Evolutionary conservation across 2,113 vertebrate species (phyloP), one percentile per base, ranked within the genome.

Genomic region (Oreochromis aureus): DNA sequence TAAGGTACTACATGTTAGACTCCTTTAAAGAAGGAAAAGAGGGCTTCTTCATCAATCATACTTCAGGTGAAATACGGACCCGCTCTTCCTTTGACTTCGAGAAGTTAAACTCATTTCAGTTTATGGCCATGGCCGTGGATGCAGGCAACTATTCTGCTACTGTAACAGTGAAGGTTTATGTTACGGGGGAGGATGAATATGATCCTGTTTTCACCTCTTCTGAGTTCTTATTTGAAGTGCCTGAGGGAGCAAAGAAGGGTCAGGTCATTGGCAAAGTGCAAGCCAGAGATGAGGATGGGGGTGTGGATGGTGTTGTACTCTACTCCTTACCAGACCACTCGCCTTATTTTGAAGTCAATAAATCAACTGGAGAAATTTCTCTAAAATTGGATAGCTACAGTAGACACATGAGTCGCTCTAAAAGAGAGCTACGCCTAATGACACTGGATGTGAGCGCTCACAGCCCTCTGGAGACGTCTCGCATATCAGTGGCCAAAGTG

Each of bases 111-210:
- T 96, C 96, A 44, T 98, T 99, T 89, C 95, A 94, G 84, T 96
- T 99, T 86, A 95, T 97, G 3, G 98, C 97, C 59, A 95, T 96
- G 55, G 98, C 98, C 44, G 94, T 96, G 0, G 99, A 99, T 2
- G 92, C 97, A 0, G 98, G 98, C 32, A 99, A 99, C 8, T 97
- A 97, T 89, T 98, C 98, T 0, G 98, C 99, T 24, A 98, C 98
- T 0, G 98, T 98, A 89, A 98, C 98, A 0, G 97, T 99, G 82
- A 96, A 97, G 12, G 97, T 99, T 66, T 97, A 98, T 61, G 96
- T 99, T 66, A 98, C 97, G 0, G 98, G 99, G 2, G 98, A 99
- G 89, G 99, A 99, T 0, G 99, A 99, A 54, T 99, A 99, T 2
- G 97, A 98, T 59, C 99, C 99, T 0, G 96, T 98, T 27, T 99